Evolutionary conservation across 64 coral and sea anemone genomes (phyloP).

Genomic region (Anthopleura sola): DNA sequence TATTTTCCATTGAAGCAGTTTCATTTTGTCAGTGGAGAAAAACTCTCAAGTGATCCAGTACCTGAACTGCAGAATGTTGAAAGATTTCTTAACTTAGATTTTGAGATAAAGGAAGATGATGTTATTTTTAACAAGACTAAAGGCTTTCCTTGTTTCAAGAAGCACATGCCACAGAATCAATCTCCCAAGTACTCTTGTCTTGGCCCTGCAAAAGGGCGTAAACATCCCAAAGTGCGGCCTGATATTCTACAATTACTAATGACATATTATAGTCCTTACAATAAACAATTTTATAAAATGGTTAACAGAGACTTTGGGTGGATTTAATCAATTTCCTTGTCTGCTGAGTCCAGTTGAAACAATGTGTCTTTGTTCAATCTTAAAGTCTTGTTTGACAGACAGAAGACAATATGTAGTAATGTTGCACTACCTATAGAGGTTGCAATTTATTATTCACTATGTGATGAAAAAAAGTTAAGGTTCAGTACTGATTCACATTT

Average conservation of each 20-base stretch:
- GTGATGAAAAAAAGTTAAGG: too few species aligned
- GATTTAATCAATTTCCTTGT: background rate
- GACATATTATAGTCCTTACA: slow-evolving; percentile 59
- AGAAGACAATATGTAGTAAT: background rate
- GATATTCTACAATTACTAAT: slow-evolving; percentile 42
- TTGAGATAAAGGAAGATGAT: slow-evolving; percentile 52
- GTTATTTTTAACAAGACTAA: slow-evolving; percentile 64
- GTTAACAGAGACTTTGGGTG: slow-evolving; percentile 56
- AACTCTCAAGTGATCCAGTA: slow-evolving; percentile 45
- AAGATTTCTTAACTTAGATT: slow-evolving; percentile 51
- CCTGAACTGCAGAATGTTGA: slow-evolving; percentile 56
- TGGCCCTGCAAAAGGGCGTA: slow-evolving; percentile 55
- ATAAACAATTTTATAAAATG: slow-evolving; percentile 59
- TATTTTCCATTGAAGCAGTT: slow-evolving; percentile 62
- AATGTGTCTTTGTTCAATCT: too few species aligned
- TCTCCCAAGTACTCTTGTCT: slow-evolving; percentile 37
- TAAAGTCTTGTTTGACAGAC: background rate
- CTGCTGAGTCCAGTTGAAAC: too few species aligned
- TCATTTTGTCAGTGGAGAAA: slow-evolving; percentile 84
- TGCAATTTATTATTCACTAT: too few species aligned
- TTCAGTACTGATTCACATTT: too few species aligned
- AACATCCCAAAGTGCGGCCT: slow-evolving; percentile 29
- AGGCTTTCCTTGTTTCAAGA: slow-evolving; percentile 75
- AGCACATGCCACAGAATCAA: background rate
- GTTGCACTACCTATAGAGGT: background rate